Evolutionary conservation across 2,888 invertebrate genomes (phyloP), one percentile per base, ranked within the genome.

Genomic region (Nowickia ferox): DNA sequence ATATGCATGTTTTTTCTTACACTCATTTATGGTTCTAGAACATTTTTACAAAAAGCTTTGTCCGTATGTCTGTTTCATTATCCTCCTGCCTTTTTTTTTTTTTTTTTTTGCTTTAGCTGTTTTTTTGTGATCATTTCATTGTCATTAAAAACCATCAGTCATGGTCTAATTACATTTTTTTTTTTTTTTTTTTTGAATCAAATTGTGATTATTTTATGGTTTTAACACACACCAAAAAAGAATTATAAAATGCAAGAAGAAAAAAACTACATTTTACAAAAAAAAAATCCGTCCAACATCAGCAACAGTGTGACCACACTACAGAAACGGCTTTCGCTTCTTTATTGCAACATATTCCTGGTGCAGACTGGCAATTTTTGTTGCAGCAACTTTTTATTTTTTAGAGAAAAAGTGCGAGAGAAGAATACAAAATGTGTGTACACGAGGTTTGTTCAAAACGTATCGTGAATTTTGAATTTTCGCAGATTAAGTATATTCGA

Each of bases 121-220:
- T 61, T 44, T 79, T 86, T 71, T 75, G 72, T 17, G 30, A 57
- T 74, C 55, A 81, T 81, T 84, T 84, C 83, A 86, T 80, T 86
- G 86, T 83, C 86, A 86, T 86, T 86, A 83, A 83, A 86, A 72
- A 86, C 80, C 84, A 87, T 84, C 86, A 87, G 90, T 91, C 91
- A 91, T 89, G 90, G 90, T 90, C 90, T 91, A 90, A 91, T 90
- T 90, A 89, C 91, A 88, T 84, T 87, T 38, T 86, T 77, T 55
- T 38, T 83, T 77, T 55, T 38, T 83, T 48, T 46, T 48, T 66
- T 61, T 69, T 46, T 15, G n/a, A 61, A 71, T 55, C 68, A 19
- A 55, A 75, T 78, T 63, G 55, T 81, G 48, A 44, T 59, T 40
- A 79, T 68, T 86, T 75, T 77, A 17, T 65, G n/a, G 15, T 48